These are phyloP conservation scores for Alfaro cultratus DNA, from an alignment of 2,797 vertebrate genomes.

Conservation along the genomic window DNA sequence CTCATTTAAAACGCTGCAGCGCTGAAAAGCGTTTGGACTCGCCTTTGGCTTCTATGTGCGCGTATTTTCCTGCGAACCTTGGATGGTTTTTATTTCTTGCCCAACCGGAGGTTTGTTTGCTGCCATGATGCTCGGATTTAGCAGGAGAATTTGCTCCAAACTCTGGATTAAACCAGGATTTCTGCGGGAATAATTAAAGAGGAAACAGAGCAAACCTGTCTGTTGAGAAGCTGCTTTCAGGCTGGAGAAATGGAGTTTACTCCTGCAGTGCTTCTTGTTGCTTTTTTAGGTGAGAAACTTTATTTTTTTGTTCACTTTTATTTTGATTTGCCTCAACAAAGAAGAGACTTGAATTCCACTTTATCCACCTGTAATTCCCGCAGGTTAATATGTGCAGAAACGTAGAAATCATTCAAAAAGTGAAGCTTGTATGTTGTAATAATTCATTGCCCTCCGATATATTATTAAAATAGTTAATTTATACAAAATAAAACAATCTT, in stretches of 20 bases:
- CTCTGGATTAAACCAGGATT: slow-evolving; percentile 49
- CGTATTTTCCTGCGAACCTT: background rate
- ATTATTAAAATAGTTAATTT: background rate
- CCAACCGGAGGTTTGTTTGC: slow-evolving; percentile 1
- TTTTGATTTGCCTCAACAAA: background rate
- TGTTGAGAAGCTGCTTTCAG: slow-evolving; percentile 11
- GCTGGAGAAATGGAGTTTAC: slow-evolving; percentile 48
- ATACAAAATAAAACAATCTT: background rate
- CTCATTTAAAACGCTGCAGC: background rate
- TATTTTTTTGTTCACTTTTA: background rate
- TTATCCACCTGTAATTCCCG: slow-evolving; percentile 41
- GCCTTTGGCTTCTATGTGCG: background rate
- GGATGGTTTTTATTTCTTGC: background rate
- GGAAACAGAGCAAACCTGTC: slow-evolving; percentile 28
- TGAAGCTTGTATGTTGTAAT: background rate
- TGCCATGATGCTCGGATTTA: slow-evolving; percentile 43
- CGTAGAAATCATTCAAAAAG: background rate
- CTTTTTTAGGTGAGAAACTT: slow-evolving; percentile 60
- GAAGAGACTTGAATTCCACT: background rate
- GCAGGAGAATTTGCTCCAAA: slow-evolving; percentile 28
- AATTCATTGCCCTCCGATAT: background rate
- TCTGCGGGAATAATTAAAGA: slow-evolving; percentile 39
- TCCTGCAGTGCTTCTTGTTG: slow-evolving; percentile 47
- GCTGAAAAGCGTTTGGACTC: background rate
- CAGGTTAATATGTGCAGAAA: background rate